phyloP scores from a whole-genome alignment of 2,797 vertebrate species.

The Chlorospingus semifuscus region DNA sequence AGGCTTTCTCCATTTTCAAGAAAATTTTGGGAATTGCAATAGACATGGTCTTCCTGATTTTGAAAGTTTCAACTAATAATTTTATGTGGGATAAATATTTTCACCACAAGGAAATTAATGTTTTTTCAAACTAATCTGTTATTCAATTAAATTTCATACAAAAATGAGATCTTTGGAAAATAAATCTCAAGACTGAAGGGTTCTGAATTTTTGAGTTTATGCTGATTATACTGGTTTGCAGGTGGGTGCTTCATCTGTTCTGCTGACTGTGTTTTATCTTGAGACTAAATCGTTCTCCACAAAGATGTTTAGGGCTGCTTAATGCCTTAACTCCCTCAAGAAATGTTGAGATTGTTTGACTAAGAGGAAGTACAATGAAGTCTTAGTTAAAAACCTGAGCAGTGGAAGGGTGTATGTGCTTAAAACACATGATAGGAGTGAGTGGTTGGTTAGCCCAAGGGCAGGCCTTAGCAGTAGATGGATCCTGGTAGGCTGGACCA shows the following conservation, averaged over 20 bases:
- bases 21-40: not conserved
- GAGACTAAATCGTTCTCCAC: not conserved
- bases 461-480: not conserved
- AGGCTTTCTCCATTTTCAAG: not conserved
- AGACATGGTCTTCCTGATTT: not conserved
- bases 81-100: not conserved
- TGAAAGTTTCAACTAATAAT: not conserved
- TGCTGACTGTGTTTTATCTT: not conserved
- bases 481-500: not conserved
- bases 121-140: not conserved
- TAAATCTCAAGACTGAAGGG: not conserved
- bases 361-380: not conserved
- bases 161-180: not conserved
- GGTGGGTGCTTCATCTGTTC: not conserved
- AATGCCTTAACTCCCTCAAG: not conserved
- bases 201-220: not conserved
- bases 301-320: not conserved
- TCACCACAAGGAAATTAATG: not conserved
- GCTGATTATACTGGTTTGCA: not conserved
- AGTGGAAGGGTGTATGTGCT: not conserved
- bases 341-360: not conserved
- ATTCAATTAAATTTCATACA: not conserved
- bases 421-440: fast-evolving
- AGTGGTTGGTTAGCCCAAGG: not conserved
- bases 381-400: not conserved